Base-by-base conservation (phyloP, 2,113 vertebrate genomes). In the Orthonyx spaldingii region DNA sequence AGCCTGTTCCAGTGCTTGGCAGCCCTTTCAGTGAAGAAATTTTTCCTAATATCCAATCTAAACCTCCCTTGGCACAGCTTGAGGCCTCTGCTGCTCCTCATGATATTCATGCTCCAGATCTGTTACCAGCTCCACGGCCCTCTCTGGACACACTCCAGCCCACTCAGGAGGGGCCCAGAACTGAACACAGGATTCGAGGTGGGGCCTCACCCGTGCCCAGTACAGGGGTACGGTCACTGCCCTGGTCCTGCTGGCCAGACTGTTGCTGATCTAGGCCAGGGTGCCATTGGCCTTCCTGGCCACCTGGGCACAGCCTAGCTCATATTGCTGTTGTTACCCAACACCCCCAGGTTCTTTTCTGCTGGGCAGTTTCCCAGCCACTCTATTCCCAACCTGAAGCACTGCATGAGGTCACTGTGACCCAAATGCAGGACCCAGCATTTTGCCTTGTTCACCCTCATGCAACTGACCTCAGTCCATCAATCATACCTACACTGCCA, bases 101-200 rank as follows among this genome's bases (percentile, higher is more conserved):
- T 7, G 14, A 9, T 7, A 18, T 68, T 60, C 0, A 0, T 41
- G 6, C 16, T 68, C 24, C 47, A n/a, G 46, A 41, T 9, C 11
- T 37, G n/a, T 47, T 13, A 12, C 20, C 28, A 41, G 21, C 30
- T 76, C 30, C 21, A 10, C 23, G 21, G 6, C 11, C 30, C 47
- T 68, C 16, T 32, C n/a, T 35, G 24, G 55, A 32, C 24, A 21
- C 4, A 1, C 3, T 75, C 20, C 47, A 60, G 30, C 39, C 14
- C 23, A 26, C 16, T 20, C 27, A 52, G 28, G 22, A 13, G 28
- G 13, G 23, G 11, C 8, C 19, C 37, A 75, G 26, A 52, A 15
- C 7, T 14, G 37, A 0, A 15, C 39, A 21, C 6, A 47, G 13
- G 6, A 30, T 15, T n/a, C 0, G 3, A 66, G 39, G 2, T 26